Conservation (phyloP, 2,888 invertebrate genomes). For the Tridacna gigas region DNA sequence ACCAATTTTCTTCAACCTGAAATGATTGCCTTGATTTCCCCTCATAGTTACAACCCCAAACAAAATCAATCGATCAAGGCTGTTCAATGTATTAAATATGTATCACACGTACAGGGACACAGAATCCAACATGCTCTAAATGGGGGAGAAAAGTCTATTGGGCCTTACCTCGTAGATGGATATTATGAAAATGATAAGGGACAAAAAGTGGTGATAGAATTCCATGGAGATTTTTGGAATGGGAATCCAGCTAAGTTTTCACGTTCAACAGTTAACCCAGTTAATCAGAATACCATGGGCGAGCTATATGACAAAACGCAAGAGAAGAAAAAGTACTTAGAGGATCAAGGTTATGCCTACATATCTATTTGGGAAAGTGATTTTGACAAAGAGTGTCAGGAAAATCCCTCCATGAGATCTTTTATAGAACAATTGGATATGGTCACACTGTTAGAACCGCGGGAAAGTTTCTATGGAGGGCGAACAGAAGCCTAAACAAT, state of each 20-base stretch:
- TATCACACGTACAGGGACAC: constrained; percentile 42
- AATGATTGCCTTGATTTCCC: constrained; percentile 55
- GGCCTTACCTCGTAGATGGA: constrained; percentile 34
- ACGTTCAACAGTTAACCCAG: constrained; percentile 20
- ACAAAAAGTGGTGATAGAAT: neutral
- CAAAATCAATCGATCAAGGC: constrained; percentile 59
- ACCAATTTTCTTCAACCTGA: constrained; percentile 40
- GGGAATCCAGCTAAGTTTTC: constrained; percentile 26
- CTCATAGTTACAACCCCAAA: constrained; percentile 56
- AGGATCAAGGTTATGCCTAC: constrained; percentile 27
- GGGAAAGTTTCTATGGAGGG: constrained; percentile 76
- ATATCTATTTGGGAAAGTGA: constrained; percentile 46
- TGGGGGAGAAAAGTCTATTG: constrained; percentile 31
- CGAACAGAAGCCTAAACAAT: constrained; percentile 71
- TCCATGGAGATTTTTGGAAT: constrained; percentile 46
- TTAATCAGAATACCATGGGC: constrained; percentile 28
- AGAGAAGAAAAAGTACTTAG: constrained; percentile 28
- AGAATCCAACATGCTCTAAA: too few relatives aligned
- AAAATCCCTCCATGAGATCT: constrained; percentile 36
- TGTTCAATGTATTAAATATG: constrained; percentile 48
- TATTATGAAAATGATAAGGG: constrained; percentile 23
- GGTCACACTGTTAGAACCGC: constrained; percentile 68
- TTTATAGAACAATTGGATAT: too few relatives aligned
- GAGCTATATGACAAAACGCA: constrained; percentile 29
- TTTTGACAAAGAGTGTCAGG: constrained; percentile 56